phyloP scores from a whole-genome alignment of 2,113 vertebrate species.

The Bubo scandiacus region DNA sequence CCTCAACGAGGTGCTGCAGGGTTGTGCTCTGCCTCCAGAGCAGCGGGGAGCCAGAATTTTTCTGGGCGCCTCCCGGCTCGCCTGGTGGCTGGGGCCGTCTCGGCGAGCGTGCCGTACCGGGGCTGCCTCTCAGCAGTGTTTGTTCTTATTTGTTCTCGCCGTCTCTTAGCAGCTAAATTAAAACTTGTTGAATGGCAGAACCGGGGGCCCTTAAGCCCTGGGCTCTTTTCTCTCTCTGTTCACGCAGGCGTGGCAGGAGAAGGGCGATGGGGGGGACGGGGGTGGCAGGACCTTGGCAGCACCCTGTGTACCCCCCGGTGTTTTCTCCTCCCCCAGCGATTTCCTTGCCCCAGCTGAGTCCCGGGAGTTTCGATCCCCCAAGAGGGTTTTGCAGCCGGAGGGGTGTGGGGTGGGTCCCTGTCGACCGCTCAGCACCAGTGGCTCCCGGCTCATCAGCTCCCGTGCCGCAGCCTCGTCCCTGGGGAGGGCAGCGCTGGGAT shows the following conservation, averaged over 20 bases:
- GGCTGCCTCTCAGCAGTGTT: slow-evolving; percentile 38
- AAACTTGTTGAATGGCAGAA: neutral
- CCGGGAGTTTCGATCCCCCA: neutral
- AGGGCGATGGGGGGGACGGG: accelerated
- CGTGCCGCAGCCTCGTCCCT: neutral
- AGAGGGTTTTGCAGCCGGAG: neutral
- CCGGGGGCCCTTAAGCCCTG: neutral
- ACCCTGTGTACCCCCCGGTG: neutral
- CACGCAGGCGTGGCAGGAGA: neutral
- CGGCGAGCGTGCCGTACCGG: neutral
- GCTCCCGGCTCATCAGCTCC: neutral
- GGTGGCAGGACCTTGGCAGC: neutral
- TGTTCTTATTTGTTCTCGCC: slow-evolving; percentile 58
- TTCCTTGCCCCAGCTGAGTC: neutral
- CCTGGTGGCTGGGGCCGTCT: neutral
- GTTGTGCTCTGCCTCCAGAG: neutral
- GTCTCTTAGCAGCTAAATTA: slow-evolving; percentile 63
- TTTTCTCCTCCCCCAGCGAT: neutral
- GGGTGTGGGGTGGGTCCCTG: neutral
- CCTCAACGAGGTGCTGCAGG: neutral
- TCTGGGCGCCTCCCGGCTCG: neutral
- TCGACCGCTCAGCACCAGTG: accelerated
- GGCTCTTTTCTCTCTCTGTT: neutral
- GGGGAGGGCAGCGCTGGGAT: accelerated
- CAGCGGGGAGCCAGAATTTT: neutral